Base-by-base conservation (phyloP, 2,797 vertebrate genomes). In the Hozukius guyotensis region DNA sequence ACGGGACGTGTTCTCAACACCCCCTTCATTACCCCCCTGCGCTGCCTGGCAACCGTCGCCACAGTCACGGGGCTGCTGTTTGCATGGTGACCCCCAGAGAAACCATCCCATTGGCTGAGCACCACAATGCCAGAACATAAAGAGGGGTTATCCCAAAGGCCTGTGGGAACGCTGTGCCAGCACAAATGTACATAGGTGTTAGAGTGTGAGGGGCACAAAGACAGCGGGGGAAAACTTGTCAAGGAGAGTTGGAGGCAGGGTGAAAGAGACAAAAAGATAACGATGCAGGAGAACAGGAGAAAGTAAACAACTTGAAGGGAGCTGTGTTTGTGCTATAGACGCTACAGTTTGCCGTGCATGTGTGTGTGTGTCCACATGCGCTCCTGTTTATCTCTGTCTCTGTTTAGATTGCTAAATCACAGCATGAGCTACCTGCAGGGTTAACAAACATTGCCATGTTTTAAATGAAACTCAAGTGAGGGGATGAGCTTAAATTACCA, bases 131-230 rank as follows among this genome's bases (percentile, higher is more conserved):
- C 82, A 85, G 85, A 77, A 78, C 72, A 85, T 67, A 72, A 80
- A 87, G 83, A 74, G 77, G 80, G 83, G 85, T 87, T 90, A 86
- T 90, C 76, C 78, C 75, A 77, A 73, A 92, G 90, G 86, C 77
- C 82, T 81, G 76, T 73, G 75, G 74, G 80, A 87, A 64, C 77
- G 87, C 91, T 91, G 84, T 52, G 76, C 72, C 76, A 90, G 87
- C 91, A 91, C 60, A 82, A 85, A 79, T 68, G 67, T 74, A 34
- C 56, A 61, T 42, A 76, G 69, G 62, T 77, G 72, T 73, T 34
- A 31, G 24, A 80, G 69, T 82, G 74, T 74, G 68, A 90, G 84
- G 80, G 8, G 61, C 49, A 79, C 31, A 83, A 62, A 83, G 60
- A 82, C 25, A 72, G 32, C 1, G 31, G 76, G 72, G 52, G 36